Evolutionary conservation across 2,113 vertebrate species (phyloP).

Genomic region (Meles meles): DNA sequence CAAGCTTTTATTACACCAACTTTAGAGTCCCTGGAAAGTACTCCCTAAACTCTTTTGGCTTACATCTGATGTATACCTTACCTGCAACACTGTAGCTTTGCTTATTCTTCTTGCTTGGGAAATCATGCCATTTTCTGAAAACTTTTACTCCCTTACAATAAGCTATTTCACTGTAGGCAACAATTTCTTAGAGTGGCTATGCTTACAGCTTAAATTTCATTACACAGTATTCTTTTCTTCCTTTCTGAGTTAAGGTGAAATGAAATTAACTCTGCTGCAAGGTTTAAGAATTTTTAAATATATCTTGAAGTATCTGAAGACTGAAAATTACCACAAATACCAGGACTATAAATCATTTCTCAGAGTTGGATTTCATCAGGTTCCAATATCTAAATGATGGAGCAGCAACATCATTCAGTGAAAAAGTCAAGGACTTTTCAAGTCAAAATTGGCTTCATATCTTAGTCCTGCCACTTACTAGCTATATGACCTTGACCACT

Average conservation of each 20-base stretch:
- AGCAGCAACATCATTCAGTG: background rate
- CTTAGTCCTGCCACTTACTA: background rate
- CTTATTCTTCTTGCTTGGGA: conserved; percentile 26
- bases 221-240: background rate
- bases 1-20: background rate
- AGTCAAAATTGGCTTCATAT: background rate
- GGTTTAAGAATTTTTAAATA: conserved; percentile 32
- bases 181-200: background rate
- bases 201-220: conserved; percentile 21
- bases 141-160: background rate
- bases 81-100: background rate
- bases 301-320: background rate
- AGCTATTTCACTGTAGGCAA: background rate
- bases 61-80: background rate
- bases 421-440: background rate
- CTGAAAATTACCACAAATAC: conserved; percentile 51
- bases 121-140: background rate
- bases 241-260: conserved; percentile 24
- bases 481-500: background rate
- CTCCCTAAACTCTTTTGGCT: background rate
- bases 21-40: background rate
- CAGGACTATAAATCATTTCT: conserved; percentile 11
- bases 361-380: background rate
- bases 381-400: background rate
- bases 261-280: conserved; percentile 42